Evolutionary conservation across 1,140 invertebrate genomes (phyloP), one percentile per base, ranked within the genome.

Genomic region (Chironomus tepperi): DNA sequence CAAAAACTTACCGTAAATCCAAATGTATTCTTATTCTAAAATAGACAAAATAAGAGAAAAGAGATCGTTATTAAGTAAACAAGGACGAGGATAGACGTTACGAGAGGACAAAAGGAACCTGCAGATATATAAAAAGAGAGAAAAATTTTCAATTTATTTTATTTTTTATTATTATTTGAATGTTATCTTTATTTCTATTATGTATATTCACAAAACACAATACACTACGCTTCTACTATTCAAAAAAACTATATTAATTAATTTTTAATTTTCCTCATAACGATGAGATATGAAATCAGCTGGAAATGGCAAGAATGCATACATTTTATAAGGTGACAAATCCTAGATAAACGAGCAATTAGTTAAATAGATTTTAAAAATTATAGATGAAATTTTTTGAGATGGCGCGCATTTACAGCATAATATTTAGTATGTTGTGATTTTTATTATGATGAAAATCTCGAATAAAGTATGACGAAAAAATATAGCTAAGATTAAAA

Each of bases 1-100:
- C 65, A 70, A 19, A 70, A 21, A 10, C 65, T 70, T 5, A 70
- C 65, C 9, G 19, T 19, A 7, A 70, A 70, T 70, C 65, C 16
- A 21, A 70, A 70, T 70, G 65, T 70, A 70, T 70, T 70, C 18
- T 19, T 70, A 19, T 70, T 70, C 18, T 70, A 70, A 70, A 47
- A 10, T 9, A 47, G 43, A 47, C 43, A 47, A 47, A 47, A 15
- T 10, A 57, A 5, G 47, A 57, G n/a, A 12, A 3, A 57, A 57
- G 10, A 57, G 5, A 47, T 1, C 8, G 9, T 47, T 47, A 9
- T 15, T 2, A 5, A 57, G 12, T 57, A 57, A 57, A 57, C 15
- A 15, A 34, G n/a, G 24, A 34, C 24, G 24, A 34, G 24, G 24
- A 34, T 34, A 5, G 24, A 34, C 24, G 24, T 34, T 34, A 34